Base-by-base conservation (phyloP, 2,888 invertebrate genomes). In the Herminia tarsipennalis region DNA sequence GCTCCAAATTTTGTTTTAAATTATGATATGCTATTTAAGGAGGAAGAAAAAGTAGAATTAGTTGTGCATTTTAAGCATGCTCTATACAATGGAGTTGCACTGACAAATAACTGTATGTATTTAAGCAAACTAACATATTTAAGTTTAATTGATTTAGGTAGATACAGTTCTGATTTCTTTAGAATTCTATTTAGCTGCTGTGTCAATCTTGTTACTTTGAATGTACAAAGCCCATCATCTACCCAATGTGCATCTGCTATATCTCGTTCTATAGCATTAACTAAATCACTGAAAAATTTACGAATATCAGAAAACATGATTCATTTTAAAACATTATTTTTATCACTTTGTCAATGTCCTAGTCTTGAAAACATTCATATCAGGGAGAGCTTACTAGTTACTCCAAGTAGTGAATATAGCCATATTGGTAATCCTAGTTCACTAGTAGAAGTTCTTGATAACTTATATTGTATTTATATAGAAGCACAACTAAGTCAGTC, bases 51-150 rank as follows among this genome's bases (percentile, higher is more conserved):
- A 25, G 14, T 80, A 10, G 55, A 80, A 44, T 53, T 88, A 29
- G 78, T 61, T 50, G 35, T 87, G 14, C 25, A 61, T 30, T 85
- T 83, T 60, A 56, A 65, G 20, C 49, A 59, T 24, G 50, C 54
- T 20, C 41, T 73, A 27, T 68, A 53, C 30, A 61, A 62, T 45
- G 63, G 77, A 17, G 62, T 83, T 3, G 54, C 74, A 9, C 50
- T 88, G n/a, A 59, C 75, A 20, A 8, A 64, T 18, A 49, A 51
- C 10, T 66, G 57, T 49, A 54, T 67, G 34, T 88, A 78, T 68
- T 77, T 88, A 45, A 71, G 61, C 24, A 88, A 87, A 68, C 42
- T 90, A 32, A 87, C 85, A 32, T 83, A 72, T 66, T 68, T 90
- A 49, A 81, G 75, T 68, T 65, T 89, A 54, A 63, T 40, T 49